phyloP scores from a whole-genome alignment of 2,797 vertebrate species.

The Mormyrus proboscirostris region DNA sequence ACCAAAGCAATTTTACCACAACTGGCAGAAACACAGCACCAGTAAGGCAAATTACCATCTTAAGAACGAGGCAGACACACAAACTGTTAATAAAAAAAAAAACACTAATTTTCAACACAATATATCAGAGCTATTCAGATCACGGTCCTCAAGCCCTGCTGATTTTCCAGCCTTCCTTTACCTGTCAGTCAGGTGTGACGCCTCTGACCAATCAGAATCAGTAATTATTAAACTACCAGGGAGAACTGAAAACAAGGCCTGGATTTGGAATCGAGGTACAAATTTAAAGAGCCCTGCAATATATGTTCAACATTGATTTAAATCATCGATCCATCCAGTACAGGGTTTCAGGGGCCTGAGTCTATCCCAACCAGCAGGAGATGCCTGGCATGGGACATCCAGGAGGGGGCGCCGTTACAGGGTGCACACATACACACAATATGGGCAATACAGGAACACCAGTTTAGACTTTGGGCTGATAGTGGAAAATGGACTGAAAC shows the following conservation, averaged over 20 bases:
- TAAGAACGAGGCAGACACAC: neutral
- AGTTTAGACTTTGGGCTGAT: neutral
- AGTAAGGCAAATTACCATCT: neutral
- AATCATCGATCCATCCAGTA: neutral
- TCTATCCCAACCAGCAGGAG: neutral
- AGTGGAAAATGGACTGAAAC: neutral
- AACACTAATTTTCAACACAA: neutral
- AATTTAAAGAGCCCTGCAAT: neutral
- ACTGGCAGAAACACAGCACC: neutral
- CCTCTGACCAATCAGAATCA: neutral
- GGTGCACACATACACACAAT: neutral
- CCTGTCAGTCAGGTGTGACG: neutral
- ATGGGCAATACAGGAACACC: neutral
- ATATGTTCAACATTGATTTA: neutral
- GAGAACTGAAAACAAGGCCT: neutral
- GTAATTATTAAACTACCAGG: neutral
- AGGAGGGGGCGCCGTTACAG: neutral
- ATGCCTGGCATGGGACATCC: neutral
- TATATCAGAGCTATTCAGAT: neutral
- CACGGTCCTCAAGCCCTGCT: neutral
- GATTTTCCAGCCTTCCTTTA: neutral
- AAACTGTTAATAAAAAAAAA: neutral
- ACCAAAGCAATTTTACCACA: neutral
- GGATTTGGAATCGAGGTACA: neutral
- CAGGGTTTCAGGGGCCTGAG: neutral